These are phyloP conservation scores for Lumbricus terrestris DNA, from an alignment of 2,888 invertebrate species.

Conservation along the genomic window DNA sequence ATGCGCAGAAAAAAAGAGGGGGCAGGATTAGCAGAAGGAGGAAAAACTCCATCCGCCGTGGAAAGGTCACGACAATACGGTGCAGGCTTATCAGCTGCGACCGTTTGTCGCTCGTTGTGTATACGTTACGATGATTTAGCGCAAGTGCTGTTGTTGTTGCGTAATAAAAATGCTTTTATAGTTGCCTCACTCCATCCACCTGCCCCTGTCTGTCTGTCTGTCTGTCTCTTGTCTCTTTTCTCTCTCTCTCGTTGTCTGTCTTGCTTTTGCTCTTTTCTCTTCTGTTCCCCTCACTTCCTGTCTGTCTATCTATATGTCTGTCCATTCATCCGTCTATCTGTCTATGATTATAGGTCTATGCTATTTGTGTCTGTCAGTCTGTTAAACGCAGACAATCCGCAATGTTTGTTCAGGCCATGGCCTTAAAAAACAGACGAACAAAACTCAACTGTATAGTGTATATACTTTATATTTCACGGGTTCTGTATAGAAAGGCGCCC, in stretches of 20 bases:
- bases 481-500: too few relatives aligned
- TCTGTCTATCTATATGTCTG: too few relatives aligned
- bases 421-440: too few relatives aligned
- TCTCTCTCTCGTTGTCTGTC: neutral
- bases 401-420: too few relatives aligned
- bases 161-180: neutral
- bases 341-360: neutral
- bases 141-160: neutral
- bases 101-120: neutral
- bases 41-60: neutral
- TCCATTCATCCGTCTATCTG: neutral
- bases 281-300: neutral
- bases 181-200: neutral
- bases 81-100: neutral
- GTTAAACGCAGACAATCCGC: too few relatives aligned
- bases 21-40: neutral
- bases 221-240: too few relatives aligned
- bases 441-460: too few relatives aligned
- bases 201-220: too few relatives aligned
- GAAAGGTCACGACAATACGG: neutral
- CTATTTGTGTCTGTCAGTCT: too few relatives aligned
- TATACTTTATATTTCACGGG: too few relatives aligned
- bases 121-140: neutral
- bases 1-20: too few relatives aligned
- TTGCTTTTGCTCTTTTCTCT: neutral